Evolutionary conservation across 2,888 invertebrate species (phyloP), one percentile per base, ranked within the genome.

Genomic region (Mylabris sibirica): DNA sequence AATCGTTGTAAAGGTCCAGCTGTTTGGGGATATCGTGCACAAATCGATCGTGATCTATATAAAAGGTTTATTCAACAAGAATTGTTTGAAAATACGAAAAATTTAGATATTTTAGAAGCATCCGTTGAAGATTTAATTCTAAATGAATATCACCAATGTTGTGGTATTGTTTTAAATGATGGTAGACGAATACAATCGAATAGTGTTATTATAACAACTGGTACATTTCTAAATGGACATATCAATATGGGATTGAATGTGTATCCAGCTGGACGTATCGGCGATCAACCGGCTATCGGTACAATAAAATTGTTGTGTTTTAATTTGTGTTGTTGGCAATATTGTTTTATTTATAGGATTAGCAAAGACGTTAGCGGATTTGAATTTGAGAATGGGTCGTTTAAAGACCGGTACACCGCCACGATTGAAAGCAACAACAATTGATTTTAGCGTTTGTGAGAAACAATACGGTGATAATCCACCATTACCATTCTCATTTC

Each of bases 401-500:
- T 85, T 97, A 2, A 94, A 95, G 87, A 97, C 96, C 61, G 95
- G 94, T 6, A 96, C 96, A 8, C 96, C 96, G 0, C 95, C 96
- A 0, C 85, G 96, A 66, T 81, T 96, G 44, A 89, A 90, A 76
- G 89, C 88, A 69, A 84, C 86, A 20, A 89, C 91, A 0, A 91
- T 96, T 49, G 88, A 94, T 83, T 94, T 88, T 83, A 82, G 84
- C 0, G 86, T 87, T 41, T 88, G 91, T 62, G 79, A 79, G 9
- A 69, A 77, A n/a, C 88, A 88, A 66, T 68, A 77, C 1, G 92
- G 92, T 0, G 95, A 95, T 80, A 81, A 89, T 78, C 88, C 88
- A 20, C 92, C 95, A 0, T 82, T 86, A 41, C 94, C 95, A 0
- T 95, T 95, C 85, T 95, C 94, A 0, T 95, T 93, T 82, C 86